Evolutionary conservation across 2,113 vertebrate species (phyloP).

Genomic region (Syngnathus typhle): DNA sequence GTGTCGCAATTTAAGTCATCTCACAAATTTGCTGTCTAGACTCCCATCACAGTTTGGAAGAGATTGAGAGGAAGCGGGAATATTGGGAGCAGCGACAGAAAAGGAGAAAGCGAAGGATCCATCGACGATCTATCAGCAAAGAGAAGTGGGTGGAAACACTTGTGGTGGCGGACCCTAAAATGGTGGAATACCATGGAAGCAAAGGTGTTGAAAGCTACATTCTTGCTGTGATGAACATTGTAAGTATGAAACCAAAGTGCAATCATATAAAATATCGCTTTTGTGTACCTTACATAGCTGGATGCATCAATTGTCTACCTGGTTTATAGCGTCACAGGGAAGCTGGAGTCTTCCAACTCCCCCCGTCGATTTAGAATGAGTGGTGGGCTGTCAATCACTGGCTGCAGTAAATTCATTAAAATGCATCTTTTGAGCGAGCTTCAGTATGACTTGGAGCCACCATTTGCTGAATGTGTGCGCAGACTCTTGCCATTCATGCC

Average conservation of each 20-base stretch:
- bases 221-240: conserved; percentile 96
- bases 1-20: background rate
- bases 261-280: background rate
- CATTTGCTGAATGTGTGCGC: background rate
- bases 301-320: background rate
- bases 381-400: background rate
- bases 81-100: conserved; percentile 69
- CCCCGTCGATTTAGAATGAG: background rate
- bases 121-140: conserved; percentile 81
- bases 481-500: background rate
- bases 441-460: background rate
- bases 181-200: conserved; percentile 88
- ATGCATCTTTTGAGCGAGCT: too few relatives aligned
- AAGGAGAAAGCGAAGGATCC: conserved; percentile 60
- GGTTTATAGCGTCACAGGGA: background rate
- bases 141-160: conserved; percentile 97
- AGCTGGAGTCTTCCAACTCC: background rate
- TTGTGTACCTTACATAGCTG: background rate
- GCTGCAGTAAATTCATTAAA: background rate
- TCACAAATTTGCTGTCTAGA: conserved; percentile 29
- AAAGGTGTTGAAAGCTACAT: conserved; percentile 81
- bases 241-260: conserved; percentile 62
- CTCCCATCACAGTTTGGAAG: conserved; percentile 34
- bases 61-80: conserved; percentile 67
- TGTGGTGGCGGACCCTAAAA: conserved; percentile 92